phyloP scores from a whole-genome alignment of 2,888 invertebrate species.

The Lasioglossum malachurum region DNA sequence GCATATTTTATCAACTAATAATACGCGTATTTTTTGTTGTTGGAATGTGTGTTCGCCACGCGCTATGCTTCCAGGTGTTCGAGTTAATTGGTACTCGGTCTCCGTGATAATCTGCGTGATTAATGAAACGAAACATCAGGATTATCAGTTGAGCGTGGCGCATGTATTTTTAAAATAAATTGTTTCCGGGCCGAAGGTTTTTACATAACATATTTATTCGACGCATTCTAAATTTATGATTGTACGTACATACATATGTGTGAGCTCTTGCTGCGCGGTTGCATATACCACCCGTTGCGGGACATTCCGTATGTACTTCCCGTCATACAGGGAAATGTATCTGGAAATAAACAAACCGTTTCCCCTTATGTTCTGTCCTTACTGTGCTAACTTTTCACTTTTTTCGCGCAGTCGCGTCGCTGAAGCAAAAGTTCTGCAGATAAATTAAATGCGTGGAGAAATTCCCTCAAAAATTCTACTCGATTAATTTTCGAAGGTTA shows the following conservation, averaged over 20 bases:
- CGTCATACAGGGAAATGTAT: conserved; percentile 9
- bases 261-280: conserved; percentile 1
- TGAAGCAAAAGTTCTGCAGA: not conserved
- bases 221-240: not conserved
- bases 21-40: not conserved
- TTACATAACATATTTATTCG: not conserved
- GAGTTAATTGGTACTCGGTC: not conserved
- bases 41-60: not conserved
- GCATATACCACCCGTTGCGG: conserved; percentile 4
- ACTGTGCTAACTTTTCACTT: conserved; percentile 7
- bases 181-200: conserved; percentile 1
- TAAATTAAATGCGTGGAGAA: not conserved
- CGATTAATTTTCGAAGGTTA: not conserved
- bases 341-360: conserved; percentile 17
- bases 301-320: conserved; percentile 14
- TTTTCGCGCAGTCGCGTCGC: not conserved
- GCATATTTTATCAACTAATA: not conserved
- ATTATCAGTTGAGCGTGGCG: not conserved
- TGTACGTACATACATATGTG: not conserved
- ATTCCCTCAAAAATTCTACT: not conserved
- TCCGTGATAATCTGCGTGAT: not conserved
- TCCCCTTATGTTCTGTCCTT: conserved; percentile 12
- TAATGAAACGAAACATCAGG: not conserved
- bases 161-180: conserved; percentile 8
- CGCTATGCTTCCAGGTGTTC: not conserved